Evolutionary conservation across 2,797 vertebrate genomes (phyloP).

Genomic region (Chrysocyon brachyurus): DNA sequence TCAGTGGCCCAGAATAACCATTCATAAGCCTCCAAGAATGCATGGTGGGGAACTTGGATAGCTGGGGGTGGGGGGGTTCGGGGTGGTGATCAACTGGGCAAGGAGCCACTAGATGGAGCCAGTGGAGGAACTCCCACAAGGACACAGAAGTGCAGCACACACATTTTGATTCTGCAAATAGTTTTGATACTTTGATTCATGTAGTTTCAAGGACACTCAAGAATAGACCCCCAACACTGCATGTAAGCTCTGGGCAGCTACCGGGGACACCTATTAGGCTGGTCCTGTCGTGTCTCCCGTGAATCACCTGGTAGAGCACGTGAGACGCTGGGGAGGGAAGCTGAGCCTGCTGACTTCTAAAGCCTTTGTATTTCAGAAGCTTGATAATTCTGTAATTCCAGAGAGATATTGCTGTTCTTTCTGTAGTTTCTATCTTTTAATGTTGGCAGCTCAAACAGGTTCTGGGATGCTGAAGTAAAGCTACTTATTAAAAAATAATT

Average conservation of each 20-base stretch:
- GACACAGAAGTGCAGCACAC: neutral
- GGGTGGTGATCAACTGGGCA: neutral
- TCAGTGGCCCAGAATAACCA: neutral
- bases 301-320: neutral
- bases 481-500: constrained; percentile 74
- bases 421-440: constrained; percentile 45
- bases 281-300: neutral
- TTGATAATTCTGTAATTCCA: neutral
- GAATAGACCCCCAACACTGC: neutral
- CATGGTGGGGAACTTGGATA: neutral
- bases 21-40: neutral
- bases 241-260: neutral
- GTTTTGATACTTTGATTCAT: neutral
- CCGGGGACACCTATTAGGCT: neutral
- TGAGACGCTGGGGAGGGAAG: neutral
- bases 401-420: neutral
- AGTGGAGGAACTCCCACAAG: neutral
- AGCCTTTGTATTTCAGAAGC: neutral
- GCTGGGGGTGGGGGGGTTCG: neutral
- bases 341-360: neutral
- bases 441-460: constrained; percentile 48
- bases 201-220: neutral
- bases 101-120: neutral
- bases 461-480: constrained; percentile 19
- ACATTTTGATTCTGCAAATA: neutral